A percentile compares a stretch with the other conserved stretches of the same genome.
Conservation (phyloP, 1,140 invertebrate genomes). For the Drosophila seguyi region DNA sequence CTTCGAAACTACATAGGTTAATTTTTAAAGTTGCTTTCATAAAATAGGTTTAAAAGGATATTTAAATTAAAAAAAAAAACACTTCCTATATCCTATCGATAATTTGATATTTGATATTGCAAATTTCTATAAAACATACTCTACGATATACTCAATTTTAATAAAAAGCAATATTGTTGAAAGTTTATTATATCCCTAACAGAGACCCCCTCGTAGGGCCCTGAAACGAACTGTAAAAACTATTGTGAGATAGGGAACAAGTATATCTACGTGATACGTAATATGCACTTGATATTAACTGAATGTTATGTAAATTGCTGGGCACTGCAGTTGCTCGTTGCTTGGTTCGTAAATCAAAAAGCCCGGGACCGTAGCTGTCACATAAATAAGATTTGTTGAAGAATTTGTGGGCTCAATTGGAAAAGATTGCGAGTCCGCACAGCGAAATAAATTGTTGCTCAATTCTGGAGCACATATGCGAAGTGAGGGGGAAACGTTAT, state of each 20-base stretch:
- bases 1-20: too few relatives aligned
- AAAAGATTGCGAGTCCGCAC: constrained; percentile 20
- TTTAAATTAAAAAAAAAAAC: too few relatives aligned
- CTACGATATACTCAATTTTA: background rate
- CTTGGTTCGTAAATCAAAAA: constrained; percentile 40
- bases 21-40: too few relatives aligned
- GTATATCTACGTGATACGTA: constrained; percentile 29
- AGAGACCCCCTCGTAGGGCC: background rate
- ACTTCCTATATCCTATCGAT: too few relatives aligned
- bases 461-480: constrained; percentile 18
- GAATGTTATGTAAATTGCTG: constrained; percentile 40
- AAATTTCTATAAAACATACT: background rate
- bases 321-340: constrained; percentile 16
- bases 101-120: background rate
- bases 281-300: constrained; percentile 47
- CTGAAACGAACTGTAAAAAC: constrained; percentile 22
- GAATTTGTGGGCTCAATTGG: constrained; percentile 39
- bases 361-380: constrained; percentile 28
- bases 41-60: too few relatives aligned
- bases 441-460: constrained; percentile 35
- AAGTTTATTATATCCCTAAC: background rate
- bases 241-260: constrained; percentile 5
- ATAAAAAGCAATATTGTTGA: background rate
- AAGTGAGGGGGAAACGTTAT: background rate
- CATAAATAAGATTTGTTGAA: constrained; percentile 46